Percentiles rank a stretch among this genome's conserved stretches.
Conservation (phyloP, 2,113 vertebrate species). For the Erythrolamprus reginae region DNA sequence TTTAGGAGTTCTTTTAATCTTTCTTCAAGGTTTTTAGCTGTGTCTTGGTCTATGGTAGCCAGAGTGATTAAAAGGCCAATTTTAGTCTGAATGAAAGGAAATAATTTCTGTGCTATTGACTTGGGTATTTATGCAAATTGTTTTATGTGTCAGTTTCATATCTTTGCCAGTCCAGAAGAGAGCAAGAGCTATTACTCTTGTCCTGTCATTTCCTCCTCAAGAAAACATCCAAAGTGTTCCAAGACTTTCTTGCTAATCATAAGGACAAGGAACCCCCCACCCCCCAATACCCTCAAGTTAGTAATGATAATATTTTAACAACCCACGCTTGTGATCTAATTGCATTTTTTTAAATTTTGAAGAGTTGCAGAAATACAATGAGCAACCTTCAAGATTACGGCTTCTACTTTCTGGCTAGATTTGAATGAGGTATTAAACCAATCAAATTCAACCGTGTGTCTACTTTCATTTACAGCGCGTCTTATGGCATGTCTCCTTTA, state of each 20-base stretch:
- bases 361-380: neutral
- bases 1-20: neutral
- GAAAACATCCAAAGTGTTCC: neutral
- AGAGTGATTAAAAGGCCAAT: neutral
- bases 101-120: neutral
- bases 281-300: neutral
- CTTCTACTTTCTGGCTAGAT: neutral
- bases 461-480: neutral
- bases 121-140: neutral
- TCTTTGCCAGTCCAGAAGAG: neutral
- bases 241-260: no score
- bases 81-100: neutral
- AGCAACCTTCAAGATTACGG: neutral
- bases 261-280: neutral
- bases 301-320: neutral
- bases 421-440: neutral
- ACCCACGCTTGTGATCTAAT: neutral
- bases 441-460: neutral
- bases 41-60: neutral
- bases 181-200: no score
- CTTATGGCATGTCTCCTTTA: neutral
- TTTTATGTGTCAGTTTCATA: neutral
- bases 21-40: neutral
- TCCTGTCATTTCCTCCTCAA: neutral
- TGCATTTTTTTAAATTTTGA: no score